Evolutionary conservation across 2,888 invertebrate genomes (phyloP), one percentile per base, ranked within the genome.

Genomic region (Ochropleura leucogaster): DNA sequence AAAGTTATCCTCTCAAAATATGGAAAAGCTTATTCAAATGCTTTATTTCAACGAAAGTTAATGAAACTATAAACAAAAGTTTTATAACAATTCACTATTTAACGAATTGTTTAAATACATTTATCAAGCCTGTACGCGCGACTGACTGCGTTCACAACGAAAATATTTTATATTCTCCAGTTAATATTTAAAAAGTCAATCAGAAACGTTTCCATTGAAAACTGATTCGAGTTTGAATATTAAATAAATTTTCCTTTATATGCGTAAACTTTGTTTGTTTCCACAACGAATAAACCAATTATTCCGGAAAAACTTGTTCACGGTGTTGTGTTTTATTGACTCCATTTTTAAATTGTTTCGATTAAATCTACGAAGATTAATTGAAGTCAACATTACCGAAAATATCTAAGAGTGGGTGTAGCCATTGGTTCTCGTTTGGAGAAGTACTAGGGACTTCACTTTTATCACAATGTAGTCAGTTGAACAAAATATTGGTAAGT

Each of bases 221-320:
- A 84, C 73, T 76, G 1, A 74, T 80, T 76, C 74, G 68, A 77
- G 81, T 83, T 87, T 85, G 79, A 86, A 84, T 85, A 85, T 85
- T 76, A 79, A 88, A 87, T 88, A 77, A 83, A 86, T 80, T 80
- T 80, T 80, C 79, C 67, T 79, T 80, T 86, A 76, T 77, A 67
- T 79, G 59, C 71, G 77, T 70, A 81, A 68, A 74, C 69, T 81
- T 81, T 79, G 72, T 83, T 69, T 77, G 78, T 66, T 77, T 68
- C 62, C 65, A 49, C 74, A 74, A 82, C 68, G 72, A 76, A 71
- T 86, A 82, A 86, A 77, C 70, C 79, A 83, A 85, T 86, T 85
- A 84, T 68, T 66, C 16, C 55, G 51, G 59, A 57, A 72, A 74
- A 68, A 74, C 14, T 73, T 78, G 77, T 83, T 82, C 68, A 83